These are phyloP conservation scores for Chrysoperla carnea DNA, from an alignment of 1,140 invertebrate genomes.

Conservation along the genomic window DNA sequence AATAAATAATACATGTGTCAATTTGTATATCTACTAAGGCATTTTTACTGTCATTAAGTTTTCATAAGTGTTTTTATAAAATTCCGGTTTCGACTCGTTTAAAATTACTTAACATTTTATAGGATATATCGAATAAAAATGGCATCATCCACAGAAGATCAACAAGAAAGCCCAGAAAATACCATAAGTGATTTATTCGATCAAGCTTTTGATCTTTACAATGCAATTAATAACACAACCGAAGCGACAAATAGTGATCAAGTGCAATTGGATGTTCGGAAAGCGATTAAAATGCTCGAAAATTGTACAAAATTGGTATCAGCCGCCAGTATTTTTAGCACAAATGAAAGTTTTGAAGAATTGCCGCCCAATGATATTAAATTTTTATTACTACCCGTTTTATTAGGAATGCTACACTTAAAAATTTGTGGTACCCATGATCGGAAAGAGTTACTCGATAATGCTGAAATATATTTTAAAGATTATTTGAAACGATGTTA, in stretches of 20 bases:
- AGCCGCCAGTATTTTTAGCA: constrained; percentile 62
- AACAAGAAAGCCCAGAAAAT: too few species aligned
- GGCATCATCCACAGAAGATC: too few species aligned
- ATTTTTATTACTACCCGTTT: constrained; percentile 64
- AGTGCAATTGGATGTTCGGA: constrained; percentile 32
- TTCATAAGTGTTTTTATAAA: too few species aligned
- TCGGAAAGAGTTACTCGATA: constrained; percentile 46
- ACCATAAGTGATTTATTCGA: not conserved
- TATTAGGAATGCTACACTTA: constrained; percentile 57
- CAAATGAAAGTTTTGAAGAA: constrained; percentile 77
- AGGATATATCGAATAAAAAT: too few species aligned
- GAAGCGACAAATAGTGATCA: not conserved
- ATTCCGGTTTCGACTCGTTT: too few species aligned
- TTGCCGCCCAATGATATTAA: constrained; percentile 68
- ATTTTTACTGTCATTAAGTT: too few species aligned
- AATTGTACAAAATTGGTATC: constrained; percentile 62
- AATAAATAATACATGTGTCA: too few species aligned
- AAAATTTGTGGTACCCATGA: constrained; percentile 42
- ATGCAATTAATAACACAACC: not conserved
- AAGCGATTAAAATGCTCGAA: constrained; percentile 54
- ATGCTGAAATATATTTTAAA: constrained; percentile 66
- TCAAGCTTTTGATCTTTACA: not conserved
- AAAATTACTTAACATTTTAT: too few species aligned
- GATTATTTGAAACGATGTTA: constrained; percentile 68
- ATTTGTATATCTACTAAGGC: too few species aligned